A percentile compares a stretch with the other conserved stretches of the same genome.
phyloP scores from a whole-genome alignment of 2,113 vertebrate genomes.

The Toxostoma redivivum region DNA sequence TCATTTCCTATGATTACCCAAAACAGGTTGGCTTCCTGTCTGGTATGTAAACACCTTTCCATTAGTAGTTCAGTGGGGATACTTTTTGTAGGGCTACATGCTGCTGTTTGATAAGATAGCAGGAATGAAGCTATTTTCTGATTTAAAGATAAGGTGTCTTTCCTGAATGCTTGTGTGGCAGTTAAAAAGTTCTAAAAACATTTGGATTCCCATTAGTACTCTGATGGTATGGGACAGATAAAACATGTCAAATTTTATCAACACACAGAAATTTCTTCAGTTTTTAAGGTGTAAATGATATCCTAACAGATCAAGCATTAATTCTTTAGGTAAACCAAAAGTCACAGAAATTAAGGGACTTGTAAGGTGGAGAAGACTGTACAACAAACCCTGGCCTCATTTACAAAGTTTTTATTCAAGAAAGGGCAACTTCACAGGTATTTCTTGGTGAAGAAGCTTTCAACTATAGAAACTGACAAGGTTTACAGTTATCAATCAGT shows the following conservation, averaged over 20 bases:
- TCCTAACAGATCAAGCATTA: not conserved
- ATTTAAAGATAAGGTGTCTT: conserved; percentile 59
- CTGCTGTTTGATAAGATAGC: conserved; percentile 56
- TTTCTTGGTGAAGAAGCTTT: conserved; percentile 13
- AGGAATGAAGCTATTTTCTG: conserved; percentile 57
- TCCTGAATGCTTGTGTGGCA: conserved; percentile 24
- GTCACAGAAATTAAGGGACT: not conserved
- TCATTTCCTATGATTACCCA: not conserved
- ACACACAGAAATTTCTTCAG: not conserved
- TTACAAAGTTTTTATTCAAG: not conserved
- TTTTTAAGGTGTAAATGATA: conserved; percentile 41
- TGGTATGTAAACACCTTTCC: conserved; percentile 46
- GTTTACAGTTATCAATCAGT: not conserved
- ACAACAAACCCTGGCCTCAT: not conserved
- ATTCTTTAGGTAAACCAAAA: conserved; percentile 33
- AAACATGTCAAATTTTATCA: conserved; percentile 57
- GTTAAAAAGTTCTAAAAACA: conserved; percentile 62
- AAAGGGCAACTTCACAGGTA: not conserved
- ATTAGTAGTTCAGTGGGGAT: conserved; percentile 19
- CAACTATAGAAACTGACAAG: not conserved
- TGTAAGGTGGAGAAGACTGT: not conserved
- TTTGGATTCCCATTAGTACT: conserved; percentile 58
- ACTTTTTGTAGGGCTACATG: conserved; percentile 29
- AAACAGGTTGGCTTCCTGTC: not conserved
- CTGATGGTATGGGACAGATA: conserved; percentile 43